Evolutionary conservation across 2,888 invertebrate genomes (phyloP).

Genomic region (Scaptomyza caliginosa): DNA sequence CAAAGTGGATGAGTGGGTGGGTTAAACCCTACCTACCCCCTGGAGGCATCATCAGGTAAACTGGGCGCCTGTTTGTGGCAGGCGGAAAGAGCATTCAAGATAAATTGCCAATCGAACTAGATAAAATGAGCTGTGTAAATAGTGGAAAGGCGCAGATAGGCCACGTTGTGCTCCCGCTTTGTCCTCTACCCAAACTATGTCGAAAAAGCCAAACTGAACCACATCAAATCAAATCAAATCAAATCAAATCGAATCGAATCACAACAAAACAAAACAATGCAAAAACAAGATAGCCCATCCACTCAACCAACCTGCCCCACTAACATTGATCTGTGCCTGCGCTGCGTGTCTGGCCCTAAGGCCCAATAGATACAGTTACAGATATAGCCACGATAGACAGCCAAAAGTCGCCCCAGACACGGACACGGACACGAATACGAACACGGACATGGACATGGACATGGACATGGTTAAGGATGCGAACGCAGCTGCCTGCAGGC

Average conservation of each 20-base stretch:
- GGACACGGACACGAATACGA: background rate
- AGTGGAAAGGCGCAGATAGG: slow-evolving; percentile 73
- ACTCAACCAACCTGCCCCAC: slow-evolving; percentile 3
- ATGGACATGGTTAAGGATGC: slow-evolving; percentile 16
- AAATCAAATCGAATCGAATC: slow-evolving; percentile 45
- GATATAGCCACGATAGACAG: slow-evolving; percentile 7
- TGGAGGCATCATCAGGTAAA: slow-evolving; percentile 26
- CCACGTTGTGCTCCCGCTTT: slow-evolving; percentile 24
- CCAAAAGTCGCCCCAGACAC: background rate
- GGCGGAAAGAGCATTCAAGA: slow-evolving; percentile 50
- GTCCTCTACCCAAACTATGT: slow-evolving; percentile 17
- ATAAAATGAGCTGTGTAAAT: slow-evolving; percentile 76
- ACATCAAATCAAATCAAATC: slow-evolving; percentile 48
- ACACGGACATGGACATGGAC: slow-evolving; percentile 1
- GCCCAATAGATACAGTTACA: slow-evolving; percentile 44
- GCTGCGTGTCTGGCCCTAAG: slow-evolving; percentile 55
- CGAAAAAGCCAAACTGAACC: slow-evolving; percentile 20
- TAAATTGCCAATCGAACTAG: slow-evolving; percentile 79
- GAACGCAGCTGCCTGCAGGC: slow-evolving; percentile 53
- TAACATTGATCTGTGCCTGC: slow-evolving; percentile 53
- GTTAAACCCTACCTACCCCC: background rate
- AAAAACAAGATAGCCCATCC: slow-evolving; percentile 8
- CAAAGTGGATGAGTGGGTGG: background rate
- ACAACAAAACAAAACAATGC: slow-evolving; percentile 36
- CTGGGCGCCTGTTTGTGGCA: slow-evolving; percentile 24